These are phyloP conservation scores for Bilobella aurantiaca DNA, from an alignment of 1,140 invertebrate species.

Conservation along the genomic window DNA sequence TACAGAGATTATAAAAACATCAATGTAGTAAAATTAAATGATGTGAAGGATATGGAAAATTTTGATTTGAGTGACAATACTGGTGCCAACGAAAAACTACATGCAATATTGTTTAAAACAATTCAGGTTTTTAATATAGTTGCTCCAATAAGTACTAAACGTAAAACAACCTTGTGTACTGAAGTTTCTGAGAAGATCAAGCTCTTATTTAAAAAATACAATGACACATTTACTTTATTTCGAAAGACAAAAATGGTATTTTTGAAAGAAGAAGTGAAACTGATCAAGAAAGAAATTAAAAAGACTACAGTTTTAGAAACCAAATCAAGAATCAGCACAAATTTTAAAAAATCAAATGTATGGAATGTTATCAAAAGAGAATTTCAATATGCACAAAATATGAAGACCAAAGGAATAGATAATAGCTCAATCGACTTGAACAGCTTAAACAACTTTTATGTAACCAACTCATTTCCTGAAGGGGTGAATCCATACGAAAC, in stretches of 20 bases:
- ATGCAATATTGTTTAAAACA: neutral
- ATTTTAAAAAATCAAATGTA: no score
- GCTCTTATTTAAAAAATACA: neutral
- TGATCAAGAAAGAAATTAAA: neutral
- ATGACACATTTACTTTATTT: neutral
- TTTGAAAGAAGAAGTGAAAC: neutral
- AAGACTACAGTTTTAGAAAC: no score
- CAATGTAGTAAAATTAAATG: neutral
- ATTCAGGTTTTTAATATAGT: neutral
- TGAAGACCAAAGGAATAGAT: neutral
- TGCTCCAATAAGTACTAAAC: neutral
- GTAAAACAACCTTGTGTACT: neutral
- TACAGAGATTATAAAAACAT: neutral
- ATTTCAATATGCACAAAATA: neutral
- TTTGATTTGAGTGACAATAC: neutral
- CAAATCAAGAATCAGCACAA: no score
- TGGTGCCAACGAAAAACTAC: neutral
- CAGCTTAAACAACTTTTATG: neutral
- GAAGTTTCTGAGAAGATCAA: neutral
- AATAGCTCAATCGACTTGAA: neutral
- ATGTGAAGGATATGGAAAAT: neutral
- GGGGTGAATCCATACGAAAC: neutral
- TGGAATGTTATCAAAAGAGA: neutral
- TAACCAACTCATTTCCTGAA: neutral
- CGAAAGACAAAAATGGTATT: neutral